Evolutionary conservation across 1,140 invertebrate genomes (phyloP).

Genomic region (Platyura marginata): DNA sequence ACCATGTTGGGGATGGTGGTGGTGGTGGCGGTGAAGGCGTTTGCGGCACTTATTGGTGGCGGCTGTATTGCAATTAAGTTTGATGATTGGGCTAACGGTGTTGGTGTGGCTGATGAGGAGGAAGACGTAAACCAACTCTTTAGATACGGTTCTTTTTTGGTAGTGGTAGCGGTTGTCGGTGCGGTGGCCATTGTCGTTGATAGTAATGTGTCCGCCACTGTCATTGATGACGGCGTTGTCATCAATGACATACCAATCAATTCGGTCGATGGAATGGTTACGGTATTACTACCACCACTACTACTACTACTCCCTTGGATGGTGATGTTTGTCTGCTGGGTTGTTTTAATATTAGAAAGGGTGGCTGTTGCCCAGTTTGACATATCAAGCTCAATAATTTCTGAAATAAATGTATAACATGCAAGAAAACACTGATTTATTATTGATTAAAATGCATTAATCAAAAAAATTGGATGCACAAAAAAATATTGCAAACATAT

Average conservation of each 20-base stretch:
- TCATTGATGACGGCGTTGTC: conserved; percentile 9
- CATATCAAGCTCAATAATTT: conserved; percentile 4
- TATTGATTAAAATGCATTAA: no score
- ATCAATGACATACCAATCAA: not conserved
- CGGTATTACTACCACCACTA: no score
- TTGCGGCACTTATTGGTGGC: not conserved
- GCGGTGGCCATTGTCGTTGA: conserved; percentile 18
- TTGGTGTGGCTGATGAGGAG: conserved; percentile 5
- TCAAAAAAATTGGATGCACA: no score
- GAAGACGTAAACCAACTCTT: conserved; percentile 9
- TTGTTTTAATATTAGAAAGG: not conserved
- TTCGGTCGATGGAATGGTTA: conserved; percentile 13
- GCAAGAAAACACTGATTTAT: not conserved
- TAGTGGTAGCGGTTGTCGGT: conserved; percentile 1
- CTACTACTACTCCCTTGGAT: no score
- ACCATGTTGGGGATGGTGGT: conserved; percentile 8
- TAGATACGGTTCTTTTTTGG: conserved; percentile 4
- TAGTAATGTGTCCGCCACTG: conserved; percentile 8
- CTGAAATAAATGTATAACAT: conserved; percentile 2
- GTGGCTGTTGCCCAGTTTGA: not conserved
- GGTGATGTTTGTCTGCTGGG: not conserved
- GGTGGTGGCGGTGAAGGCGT: not conserved
- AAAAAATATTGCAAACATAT: no score
- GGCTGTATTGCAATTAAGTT: not conserved
- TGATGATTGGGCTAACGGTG: conserved; percentile 1